Conservation (phyloP, 2,888 invertebrate genomes). For the Selenia dentaria region DNA sequence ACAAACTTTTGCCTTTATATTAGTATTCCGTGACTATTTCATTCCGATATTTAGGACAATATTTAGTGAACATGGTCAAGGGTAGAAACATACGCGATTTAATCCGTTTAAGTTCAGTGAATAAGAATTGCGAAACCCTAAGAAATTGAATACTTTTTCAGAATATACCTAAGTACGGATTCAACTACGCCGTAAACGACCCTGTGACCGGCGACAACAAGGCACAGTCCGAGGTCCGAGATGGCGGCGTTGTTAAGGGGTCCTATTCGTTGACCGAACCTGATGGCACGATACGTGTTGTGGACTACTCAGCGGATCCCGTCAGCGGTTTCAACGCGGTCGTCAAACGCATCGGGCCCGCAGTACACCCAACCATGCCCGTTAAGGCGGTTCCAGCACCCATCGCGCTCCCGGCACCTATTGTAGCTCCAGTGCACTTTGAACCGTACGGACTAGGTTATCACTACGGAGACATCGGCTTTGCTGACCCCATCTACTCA, state of each 20-base stretch:
- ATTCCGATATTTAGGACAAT: no score
- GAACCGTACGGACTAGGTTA: conserved; percentile 19
- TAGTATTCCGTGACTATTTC: no score
- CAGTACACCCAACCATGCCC: conserved; percentile 57
- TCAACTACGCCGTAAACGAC: conserved; percentile 79
- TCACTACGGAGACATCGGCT: conserved; percentile 28
- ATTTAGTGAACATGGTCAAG: no score
- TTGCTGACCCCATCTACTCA: background rate
- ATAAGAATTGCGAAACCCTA: no score
- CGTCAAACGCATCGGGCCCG: conserved; percentile 70
- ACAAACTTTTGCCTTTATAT: no score
- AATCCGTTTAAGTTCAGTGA: no score
- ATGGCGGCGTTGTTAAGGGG: conserved; percentile 73
- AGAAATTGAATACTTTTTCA: no score
- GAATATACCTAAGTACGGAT: conserved; percentile 72
- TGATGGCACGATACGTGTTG: conserved; percentile 73
- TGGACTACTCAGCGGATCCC: conserved; percentile 72
- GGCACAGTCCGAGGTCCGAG: conserved; percentile 70
- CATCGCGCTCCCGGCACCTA: conserved; percentile 32
- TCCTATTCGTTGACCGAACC: conserved; percentile 75
- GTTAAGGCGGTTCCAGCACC: conserved; percentile 31
- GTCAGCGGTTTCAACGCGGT: conserved; percentile 74
- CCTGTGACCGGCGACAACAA: conserved; percentile 77
- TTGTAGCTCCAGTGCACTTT: no score
- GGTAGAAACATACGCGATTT: no score